phyloP scores from a whole-genome alignment of 2,888 invertebrate genomes.

The Muschampia plurimacula region DNA sequence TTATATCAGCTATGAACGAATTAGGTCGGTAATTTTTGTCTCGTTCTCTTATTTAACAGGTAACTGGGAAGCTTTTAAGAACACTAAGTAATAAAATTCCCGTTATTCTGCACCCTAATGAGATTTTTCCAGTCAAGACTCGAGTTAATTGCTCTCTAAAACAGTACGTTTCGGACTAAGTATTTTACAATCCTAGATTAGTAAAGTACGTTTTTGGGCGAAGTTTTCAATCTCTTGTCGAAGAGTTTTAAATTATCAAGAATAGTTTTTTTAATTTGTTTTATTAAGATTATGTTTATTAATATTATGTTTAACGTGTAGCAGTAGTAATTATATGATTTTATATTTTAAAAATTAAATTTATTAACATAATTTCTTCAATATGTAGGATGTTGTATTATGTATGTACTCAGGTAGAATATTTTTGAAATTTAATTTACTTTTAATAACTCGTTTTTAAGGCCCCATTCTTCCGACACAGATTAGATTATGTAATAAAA shows the following conservation, averaged over 20 bases:
- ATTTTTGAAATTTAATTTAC: too few species aligned
- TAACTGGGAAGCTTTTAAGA: conserved; percentile 28
- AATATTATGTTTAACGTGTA: background rate
- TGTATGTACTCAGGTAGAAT: too few species aligned
- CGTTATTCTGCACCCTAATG: conserved; percentile 32
- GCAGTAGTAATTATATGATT: too few species aligned
- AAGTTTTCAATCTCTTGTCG: background rate
- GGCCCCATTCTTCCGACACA: too few species aligned
- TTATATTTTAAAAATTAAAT: too few species aligned
- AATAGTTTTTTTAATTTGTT: conserved; percentile 6
- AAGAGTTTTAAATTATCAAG: conserved; percentile 17
- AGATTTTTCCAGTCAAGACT: conserved; percentile 31
- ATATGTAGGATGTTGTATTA: too few species aligned
- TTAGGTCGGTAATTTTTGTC: conserved; percentile 32
- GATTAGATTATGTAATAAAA: too few species aligned
- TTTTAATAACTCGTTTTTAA: too few species aligned
- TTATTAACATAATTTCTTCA: too few species aligned
- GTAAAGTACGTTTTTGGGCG: conserved; percentile 16
- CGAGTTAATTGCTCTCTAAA: conserved; percentile 31
- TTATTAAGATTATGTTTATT: background rate
- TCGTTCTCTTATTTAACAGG: conserved; percentile 24
- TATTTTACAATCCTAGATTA: conserved; percentile 27
- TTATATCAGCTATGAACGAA: conserved; percentile 15
- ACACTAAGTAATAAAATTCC: conserved; percentile 31
- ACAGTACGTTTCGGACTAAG: conserved; percentile 14